Conservation (phyloP, 2,888 invertebrate genomes). For the Neelides folsomi region DNA sequence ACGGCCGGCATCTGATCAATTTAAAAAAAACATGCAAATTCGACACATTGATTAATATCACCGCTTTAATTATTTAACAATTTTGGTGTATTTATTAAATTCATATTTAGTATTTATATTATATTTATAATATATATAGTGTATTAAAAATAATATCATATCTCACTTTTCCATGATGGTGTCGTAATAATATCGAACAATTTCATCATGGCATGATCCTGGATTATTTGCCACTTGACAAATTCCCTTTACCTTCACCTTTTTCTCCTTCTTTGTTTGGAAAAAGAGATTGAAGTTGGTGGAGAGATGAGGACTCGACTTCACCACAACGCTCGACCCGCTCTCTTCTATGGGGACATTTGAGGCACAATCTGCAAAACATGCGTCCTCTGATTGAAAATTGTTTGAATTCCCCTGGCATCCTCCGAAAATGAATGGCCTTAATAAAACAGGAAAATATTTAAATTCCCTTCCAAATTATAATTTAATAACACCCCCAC, state of each 20-base stretch:
- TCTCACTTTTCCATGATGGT: conserved; percentile 24
- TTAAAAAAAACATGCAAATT: not conserved
- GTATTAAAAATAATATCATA: too few species aligned
- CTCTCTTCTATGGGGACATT: not conserved
- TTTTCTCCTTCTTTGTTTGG: not conserved
- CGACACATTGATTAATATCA: too few species aligned
- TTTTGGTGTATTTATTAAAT: too few species aligned
- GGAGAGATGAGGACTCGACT: not conserved
- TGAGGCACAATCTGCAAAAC: conserved; percentile 10
- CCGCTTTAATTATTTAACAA: too few species aligned
- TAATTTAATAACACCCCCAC: too few species aligned
- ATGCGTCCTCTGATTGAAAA: conserved; percentile 24
- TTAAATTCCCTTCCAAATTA: too few species aligned
- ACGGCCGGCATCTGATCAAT: conserved; percentile 9
- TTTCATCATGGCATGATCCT: conserved; percentile 21
- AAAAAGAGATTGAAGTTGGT: not conserved
- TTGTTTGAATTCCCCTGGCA: conserved; percentile 32
- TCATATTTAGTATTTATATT: too few species aligned
- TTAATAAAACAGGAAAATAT: not conserved
- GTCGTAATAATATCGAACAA: conserved; percentile 29
- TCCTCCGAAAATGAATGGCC: conserved; percentile 31
- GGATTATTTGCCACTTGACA: conserved; percentile 23
- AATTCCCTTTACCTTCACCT: conserved; percentile 6
- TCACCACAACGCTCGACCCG: not conserved
- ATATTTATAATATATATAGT: too few species aligned